Percentiles rank a stretch among this genome's conserved stretches.
Conservation (phyloP, 2,797 vertebrate species). For the Sebastes oblongus region DNA sequence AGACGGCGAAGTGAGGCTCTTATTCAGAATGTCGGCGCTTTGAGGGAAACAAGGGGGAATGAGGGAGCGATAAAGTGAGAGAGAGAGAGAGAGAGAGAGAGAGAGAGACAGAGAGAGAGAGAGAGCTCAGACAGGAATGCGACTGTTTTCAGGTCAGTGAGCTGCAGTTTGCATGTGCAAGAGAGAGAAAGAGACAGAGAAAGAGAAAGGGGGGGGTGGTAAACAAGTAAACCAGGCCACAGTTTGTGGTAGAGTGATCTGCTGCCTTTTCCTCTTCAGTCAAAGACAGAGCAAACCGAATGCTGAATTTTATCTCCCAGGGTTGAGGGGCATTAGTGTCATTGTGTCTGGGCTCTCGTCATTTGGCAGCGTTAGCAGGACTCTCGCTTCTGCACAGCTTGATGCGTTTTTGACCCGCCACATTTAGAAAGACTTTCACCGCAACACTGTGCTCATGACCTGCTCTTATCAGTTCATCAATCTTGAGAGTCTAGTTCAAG, state of each 20-base stretch:
- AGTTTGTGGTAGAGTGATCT: constrained; percentile 49
- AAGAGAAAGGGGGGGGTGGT: constrained; percentile 40
- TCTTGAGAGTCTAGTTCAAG: constrained; percentile 33
- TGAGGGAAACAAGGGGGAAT: constrained; percentile 50
- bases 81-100: constrained; percentile 12
- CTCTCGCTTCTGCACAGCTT: constrained; percentile 31
- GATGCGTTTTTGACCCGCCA: constrained; percentile 34
- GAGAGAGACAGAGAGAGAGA: not conserved
- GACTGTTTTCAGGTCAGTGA: constrained; percentile 84
- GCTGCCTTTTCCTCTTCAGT: constrained; percentile 47
- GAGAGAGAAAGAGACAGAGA: constrained; percentile 30
- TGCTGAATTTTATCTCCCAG: constrained; percentile 46
- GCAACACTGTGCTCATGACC: constrained; percentile 17
- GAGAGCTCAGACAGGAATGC: constrained; percentile 78
- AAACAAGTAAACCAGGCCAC: constrained; percentile 69
- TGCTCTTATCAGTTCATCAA: constrained; percentile 19
- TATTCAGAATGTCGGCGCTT: constrained; percentile 36
- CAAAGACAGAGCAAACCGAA: constrained; percentile 48
- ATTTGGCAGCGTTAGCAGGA: constrained; percentile 39
- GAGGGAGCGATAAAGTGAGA: constrained; percentile 56
- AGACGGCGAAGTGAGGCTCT: constrained; percentile 32
- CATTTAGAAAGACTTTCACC: constrained; percentile 35
- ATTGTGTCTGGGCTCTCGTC: constrained; percentile 15
- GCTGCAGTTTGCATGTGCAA: constrained; percentile 51
- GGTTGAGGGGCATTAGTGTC: constrained; percentile 42